Evolutionary conservation across 2,797 vertebrate genomes (phyloP).

Genomic region (Chanos chanos): DNA sequence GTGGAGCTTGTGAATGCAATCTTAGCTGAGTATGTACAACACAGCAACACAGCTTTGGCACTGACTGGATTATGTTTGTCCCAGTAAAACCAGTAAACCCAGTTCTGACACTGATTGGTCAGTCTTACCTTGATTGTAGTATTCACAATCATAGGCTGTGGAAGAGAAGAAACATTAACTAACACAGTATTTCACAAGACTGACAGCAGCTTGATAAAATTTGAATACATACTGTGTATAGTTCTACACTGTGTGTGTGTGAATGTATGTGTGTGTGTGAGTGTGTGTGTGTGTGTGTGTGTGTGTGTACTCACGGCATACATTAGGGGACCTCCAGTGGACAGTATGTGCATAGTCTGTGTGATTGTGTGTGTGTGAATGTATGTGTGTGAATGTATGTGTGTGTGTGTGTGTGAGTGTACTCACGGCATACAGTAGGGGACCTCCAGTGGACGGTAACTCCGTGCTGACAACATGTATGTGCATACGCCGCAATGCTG

Average conservation of each 20-base stretch:
- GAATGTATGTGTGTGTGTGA: neutral
- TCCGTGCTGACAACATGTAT: constrained; percentile 96
- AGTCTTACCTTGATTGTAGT: constrained; percentile 92
- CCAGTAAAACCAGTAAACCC: neutral
- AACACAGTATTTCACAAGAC: no score
- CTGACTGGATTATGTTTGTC: no score
- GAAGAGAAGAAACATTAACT: constrained; percentile 49
- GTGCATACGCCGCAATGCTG: constrained; percentile 90
- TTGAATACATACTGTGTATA: neutral
- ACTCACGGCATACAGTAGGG: constrained; percentile 87
- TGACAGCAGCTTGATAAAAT: no score
- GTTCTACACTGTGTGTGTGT: neutral
- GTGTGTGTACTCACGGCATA: constrained; percentile 81
- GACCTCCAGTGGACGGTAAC: constrained; percentile 87
- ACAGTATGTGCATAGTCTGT: constrained; percentile 49
- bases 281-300: neutral
- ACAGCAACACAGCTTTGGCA: no score
- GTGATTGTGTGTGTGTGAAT: constrained; percentile 1
- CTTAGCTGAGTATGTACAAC: no score
- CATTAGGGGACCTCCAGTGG: constrained; percentile 86
- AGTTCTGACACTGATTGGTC: neutral
- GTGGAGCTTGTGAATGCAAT: no score
- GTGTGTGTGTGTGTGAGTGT: constrained; percentile 15
- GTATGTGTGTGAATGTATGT: constrained; percentile 6
- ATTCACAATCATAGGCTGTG: constrained; percentile 96